Evolutionary conservation across 2,888 invertebrate genomes (phyloP).

Genomic region (Campoplex capitator): DNA sequence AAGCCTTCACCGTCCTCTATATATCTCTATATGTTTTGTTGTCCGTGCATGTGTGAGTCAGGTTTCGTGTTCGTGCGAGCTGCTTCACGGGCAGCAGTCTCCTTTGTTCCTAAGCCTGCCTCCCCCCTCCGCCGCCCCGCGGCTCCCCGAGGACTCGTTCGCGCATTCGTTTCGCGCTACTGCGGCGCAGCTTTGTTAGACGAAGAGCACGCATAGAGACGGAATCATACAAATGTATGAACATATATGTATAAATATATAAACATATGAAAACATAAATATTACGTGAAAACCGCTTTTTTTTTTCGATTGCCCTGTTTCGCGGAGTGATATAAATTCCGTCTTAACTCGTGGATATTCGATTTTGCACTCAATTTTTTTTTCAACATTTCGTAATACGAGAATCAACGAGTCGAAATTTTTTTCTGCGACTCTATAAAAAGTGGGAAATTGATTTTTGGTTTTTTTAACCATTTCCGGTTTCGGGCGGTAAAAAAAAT

Average conservation of each 20-base stretch:
- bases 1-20: neutral
- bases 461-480: neutral
- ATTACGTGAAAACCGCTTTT: neutral
- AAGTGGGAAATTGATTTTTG: neutral
- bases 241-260: neutral
- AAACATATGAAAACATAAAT: neutral
- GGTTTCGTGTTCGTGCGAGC: constrained; percentile 23
- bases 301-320: neutral
- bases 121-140: too few relatives aligned
- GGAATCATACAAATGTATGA: neutral
- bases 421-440: neutral
- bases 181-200: constrained; percentile 81
- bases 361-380: neutral
- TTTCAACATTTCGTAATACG: neutral
- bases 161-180: constrained; percentile 79
- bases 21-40: neutral
- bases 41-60: neutral
- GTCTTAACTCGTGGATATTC: neutral
- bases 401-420: neutral
- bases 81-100: constrained; percentile 52
- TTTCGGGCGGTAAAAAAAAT: neutral
- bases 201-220: constrained; percentile 50
- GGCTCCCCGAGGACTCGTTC: constrained; percentile 58
- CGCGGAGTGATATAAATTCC: neutral
- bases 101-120: constrained; percentile 77